Evolutionary conservation across 2,888 invertebrate genomes (phyloP).

Genomic region (Cataglyphis cursor): DNA sequence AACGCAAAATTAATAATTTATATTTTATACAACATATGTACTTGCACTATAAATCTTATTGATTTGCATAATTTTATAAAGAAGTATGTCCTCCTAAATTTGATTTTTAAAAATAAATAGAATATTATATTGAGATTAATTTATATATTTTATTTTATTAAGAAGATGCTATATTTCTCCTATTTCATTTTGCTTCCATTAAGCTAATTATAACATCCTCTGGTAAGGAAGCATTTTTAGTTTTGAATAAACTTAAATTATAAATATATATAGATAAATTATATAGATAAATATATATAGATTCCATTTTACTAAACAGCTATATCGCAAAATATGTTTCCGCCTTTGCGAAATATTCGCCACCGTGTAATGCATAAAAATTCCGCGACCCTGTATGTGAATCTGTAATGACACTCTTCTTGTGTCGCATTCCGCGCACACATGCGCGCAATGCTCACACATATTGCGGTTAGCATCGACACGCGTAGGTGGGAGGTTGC

Average conservation of each 20-base stretch:
- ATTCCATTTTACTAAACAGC: background rate
- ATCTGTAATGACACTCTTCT: conserved; percentile 2
- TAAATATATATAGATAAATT: background rate
- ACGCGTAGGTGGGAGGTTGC: background rate
- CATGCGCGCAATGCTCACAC: background rate
- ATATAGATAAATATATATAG: background rate
- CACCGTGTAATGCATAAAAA: background rate
- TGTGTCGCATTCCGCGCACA: background rate
- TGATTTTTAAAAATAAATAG: background rate
- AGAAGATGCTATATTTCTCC: background rate
- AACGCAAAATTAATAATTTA: background rate
- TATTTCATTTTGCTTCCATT: background rate
- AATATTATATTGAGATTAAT: background rate
- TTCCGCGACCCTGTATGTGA: background rate
- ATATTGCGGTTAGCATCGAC: conserved; percentile 17
- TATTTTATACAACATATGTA: background rate
- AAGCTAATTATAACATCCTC: background rate
- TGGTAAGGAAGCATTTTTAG: background rate
- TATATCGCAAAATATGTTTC: background rate
- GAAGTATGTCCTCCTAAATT: background rate
- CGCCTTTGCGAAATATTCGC: background rate
- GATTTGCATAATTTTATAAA: background rate
- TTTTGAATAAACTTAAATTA: background rate
- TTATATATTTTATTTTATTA: conserved; percentile 6
- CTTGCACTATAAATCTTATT: background rate